phyloP scores from a whole-genome alignment of 2,888 invertebrate species.

The Vesta saturnalis region DNA sequence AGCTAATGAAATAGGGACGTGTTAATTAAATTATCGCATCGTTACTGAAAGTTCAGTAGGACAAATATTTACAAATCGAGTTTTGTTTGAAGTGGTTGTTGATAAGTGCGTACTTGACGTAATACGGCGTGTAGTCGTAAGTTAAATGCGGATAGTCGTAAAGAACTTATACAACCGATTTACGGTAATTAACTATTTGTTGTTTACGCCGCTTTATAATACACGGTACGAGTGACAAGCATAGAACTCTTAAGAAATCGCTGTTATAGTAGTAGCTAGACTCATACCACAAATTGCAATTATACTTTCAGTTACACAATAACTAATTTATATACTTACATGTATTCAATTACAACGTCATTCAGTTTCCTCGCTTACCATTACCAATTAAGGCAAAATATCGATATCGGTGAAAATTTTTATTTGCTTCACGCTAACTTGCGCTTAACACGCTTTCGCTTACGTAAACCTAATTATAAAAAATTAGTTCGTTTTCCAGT shows the following conservation, averaged over 20 bases:
- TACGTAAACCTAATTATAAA: slow-evolving; percentile 26
- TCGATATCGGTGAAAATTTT: slow-evolving; percentile 2
- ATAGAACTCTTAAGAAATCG: slow-evolving; percentile 31
- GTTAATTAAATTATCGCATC: not conserved
- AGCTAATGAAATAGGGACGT: not conserved
- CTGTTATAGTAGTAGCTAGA: slow-evolving; percentile 26
- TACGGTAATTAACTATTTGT: slow-evolving; percentile 54
- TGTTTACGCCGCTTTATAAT: slow-evolving; percentile 41
- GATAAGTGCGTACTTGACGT: slow-evolving; percentile 29
- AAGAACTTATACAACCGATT: slow-evolving; percentile 52
- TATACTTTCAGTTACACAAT: slow-evolving; percentile 33
- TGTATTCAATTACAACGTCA: not conserved
- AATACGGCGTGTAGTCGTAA: slow-evolving; percentile 53
- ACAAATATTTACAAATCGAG: slow-evolving; percentile 16
- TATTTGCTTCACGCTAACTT: slow-evolving; percentile 27
- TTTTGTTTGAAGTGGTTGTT: slow-evolving; percentile 5
- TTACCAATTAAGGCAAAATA: slow-evolving; percentile 2
- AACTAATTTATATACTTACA: slow-evolving; percentile 34
- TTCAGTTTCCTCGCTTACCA: not conserved
- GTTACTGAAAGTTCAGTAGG: slow-evolving; percentile 9
- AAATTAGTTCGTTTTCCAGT: slow-evolving; percentile 33
- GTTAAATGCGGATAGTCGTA: slow-evolving; percentile 54
- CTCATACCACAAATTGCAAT: slow-evolving; percentile 32
- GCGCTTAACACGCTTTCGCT: slow-evolving; percentile 26
- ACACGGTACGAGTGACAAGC: slow-evolving; percentile 32